These are phyloP conservation scores for Semaprochilodus insignis DNA, from an alignment of 2,797 vertebrate genomes.

Conservation along the genomic window DNA sequence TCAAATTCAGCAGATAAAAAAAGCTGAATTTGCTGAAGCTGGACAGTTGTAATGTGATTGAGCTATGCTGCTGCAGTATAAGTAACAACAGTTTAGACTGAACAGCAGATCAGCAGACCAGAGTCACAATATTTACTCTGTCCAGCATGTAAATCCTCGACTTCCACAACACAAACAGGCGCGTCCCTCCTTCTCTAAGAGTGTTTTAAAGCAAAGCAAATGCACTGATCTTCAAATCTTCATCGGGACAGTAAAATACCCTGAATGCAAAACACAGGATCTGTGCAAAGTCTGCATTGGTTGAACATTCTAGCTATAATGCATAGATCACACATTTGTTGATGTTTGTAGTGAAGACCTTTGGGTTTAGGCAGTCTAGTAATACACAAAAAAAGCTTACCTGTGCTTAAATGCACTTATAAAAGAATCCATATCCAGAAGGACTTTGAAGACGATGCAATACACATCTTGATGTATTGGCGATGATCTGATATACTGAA, in stretches of 20 bases:
- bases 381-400: too few species aligned
- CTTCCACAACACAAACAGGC: constrained; percentile 33
- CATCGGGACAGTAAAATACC: background rate
- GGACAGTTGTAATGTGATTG: constrained; percentile 62
- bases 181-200: constrained; percentile 9
- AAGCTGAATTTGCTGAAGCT: constrained; percentile 64
- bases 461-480: too few species aligned
- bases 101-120: constrained; percentile 53
- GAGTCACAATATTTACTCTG: constrained; percentile 48
- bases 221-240: background rate
- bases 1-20: constrained; percentile 61
- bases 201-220: constrained; percentile 14
- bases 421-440: too few species aligned
- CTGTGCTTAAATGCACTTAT: too few species aligned
- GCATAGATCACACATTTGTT: too few species aligned
- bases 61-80: constrained; percentile 54
- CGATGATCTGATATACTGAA: too few species aligned
- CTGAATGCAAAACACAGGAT: background rate
- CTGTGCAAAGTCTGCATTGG: background rate
- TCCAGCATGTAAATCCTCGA: constrained; percentile 45
- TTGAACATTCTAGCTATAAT: background rate
- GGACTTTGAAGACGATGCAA: too few species aligned
- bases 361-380: too few species aligned
- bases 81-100: constrained; percentile 63
- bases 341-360: too few species aligned